Base-by-base conservation (phyloP, 2,888 invertebrate species). In the Alviniconcha strummeri region DNA sequence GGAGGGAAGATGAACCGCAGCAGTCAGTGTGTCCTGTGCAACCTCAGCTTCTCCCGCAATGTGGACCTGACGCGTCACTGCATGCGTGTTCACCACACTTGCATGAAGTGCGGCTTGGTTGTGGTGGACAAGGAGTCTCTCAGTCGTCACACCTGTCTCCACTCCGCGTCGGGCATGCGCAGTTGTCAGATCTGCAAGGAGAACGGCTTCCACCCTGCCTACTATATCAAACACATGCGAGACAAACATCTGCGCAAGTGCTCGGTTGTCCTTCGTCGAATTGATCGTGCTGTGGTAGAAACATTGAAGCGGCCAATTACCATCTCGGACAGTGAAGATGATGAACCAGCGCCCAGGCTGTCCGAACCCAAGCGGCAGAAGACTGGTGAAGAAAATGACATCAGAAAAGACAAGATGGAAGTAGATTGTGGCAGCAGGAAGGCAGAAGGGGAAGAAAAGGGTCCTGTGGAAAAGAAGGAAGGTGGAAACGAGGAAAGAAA, bases 31-130 rank as follows among this genome's bases (percentile, higher is more conserved):
- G 91, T 91, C 7, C 88, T 92, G 85, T 92, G 92, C 85, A 90
- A 90, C 76, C 87, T 90, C 52, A 90, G 90, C 75, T 92, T 91
- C 86, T 86, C 88, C 2, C 90, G 91, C 83, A 92, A 92, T 82
- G 91, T 90, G n/a, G 90, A 91, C 79, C 85, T 92, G 57, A 91
- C 91, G 7, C 86, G 90, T 64, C 92, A 92, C 83, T 92, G 92
- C 84, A 89, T 91, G 80, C 86, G 89, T 60, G 89, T 89, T 64
- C 92, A 92, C 87, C 90, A 91, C 17, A 91, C 90, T 0, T 92
- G 92, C 82, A 90, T 88, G 85, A 89, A 89, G 55, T 92, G 92
- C 87, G 92, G 92, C 13, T 91, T 92, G 90, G 91, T 92, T 13
- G 91, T 92, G 11, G 88, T 90, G 5, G 89, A 89, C 72, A 87